Base-by-base conservation (phyloP, 2,888 invertebrate genomes). In the Tiphia femorata region DNA sequence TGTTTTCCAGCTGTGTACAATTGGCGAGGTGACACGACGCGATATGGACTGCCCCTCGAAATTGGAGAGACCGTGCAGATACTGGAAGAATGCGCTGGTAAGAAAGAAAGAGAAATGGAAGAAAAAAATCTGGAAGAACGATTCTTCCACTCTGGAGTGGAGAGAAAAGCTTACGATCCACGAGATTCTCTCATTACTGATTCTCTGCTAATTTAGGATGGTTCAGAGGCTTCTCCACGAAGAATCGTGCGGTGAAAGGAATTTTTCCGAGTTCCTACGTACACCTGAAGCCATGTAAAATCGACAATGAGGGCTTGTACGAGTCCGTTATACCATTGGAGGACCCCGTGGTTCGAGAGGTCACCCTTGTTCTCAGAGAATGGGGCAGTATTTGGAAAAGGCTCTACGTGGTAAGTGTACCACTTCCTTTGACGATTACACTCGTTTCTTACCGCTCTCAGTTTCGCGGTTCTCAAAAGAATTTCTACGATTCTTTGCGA, bases 351-450 rank as follows among this genome's bases (percentile, higher is more conserved):
- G 94, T 96, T 1, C 88, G 92, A 47, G 97, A 97, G 85, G 95
- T 96, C 49, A 94, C 95, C 0, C 91, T 94, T 64, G 96, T 96
- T 0, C 86, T 97, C 38, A 86, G 96, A 78, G 97, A 97, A 89
- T 97, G 97, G 97, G 93, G 92, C 12, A 88, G 92, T 67, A 91
- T 95, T 64, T 97, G 97, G 97, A 96, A 96, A 80, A 91, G 91
- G 70, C 88, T 96, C 40, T 97, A 92, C 87, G 92, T 96, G 88
- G 96, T 96, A 85, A 85, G 91, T 86, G 56, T 50, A 61, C 42
- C n/a, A n/a, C n/a, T n/a, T n/a, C n/a, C n/a, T n/a, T n/a, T n/a
- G n/a, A n/a, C n/a, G n/a, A n/a, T 16, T 5, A n/a, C 12, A 1
- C 17, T 12, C 12, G 4, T 25, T n/a, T 14, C 17, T 23, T 16